Evolutionary conservation across 2,113 vertebrate genomes (phyloP).

Genomic region (Cacatua alba): DNA sequence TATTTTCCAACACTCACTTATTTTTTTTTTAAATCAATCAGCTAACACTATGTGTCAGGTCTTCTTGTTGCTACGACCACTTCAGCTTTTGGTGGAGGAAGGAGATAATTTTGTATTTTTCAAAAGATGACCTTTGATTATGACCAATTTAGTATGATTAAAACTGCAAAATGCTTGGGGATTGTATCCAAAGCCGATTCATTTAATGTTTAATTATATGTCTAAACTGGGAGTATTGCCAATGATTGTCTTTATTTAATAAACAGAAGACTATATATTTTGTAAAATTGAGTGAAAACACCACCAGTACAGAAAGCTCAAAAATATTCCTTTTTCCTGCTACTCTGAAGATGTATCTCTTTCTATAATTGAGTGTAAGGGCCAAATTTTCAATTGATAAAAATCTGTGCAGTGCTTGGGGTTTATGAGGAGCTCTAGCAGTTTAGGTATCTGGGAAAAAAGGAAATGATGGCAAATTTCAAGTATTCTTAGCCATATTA

Average conservation of each 20-base stretch:
- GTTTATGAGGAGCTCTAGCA: background rate
- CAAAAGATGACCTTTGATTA: background rate
- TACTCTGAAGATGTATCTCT: background rate
- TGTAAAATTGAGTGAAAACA: background rate
- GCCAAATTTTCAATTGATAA: background rate
- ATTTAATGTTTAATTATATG: constrained; percentile 32
- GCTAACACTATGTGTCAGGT: background rate
- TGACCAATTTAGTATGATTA: background rate
- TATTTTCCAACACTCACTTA: background rate
- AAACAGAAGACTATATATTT: background rate
- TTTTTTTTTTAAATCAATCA: background rate
- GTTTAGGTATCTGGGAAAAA: background rate
- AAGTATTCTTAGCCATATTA: background rate
- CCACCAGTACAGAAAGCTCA: background rate
- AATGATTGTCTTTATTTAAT: background rate
- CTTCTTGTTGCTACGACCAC: background rate
- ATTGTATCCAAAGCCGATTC: background rate
- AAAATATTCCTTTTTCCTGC: background rate
- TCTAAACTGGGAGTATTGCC: background rate
- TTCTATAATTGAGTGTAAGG: background rate
- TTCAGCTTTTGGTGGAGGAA: background rate
- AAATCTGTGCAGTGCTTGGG: background rate
- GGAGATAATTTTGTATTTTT: background rate
- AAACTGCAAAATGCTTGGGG: background rate
- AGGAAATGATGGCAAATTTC: background rate